These are phyloP conservation scores for Neolamprologus cancellatus DNA, from an alignment of 2,113 vertebrate genomes.

Conservation along the genomic window DNA sequence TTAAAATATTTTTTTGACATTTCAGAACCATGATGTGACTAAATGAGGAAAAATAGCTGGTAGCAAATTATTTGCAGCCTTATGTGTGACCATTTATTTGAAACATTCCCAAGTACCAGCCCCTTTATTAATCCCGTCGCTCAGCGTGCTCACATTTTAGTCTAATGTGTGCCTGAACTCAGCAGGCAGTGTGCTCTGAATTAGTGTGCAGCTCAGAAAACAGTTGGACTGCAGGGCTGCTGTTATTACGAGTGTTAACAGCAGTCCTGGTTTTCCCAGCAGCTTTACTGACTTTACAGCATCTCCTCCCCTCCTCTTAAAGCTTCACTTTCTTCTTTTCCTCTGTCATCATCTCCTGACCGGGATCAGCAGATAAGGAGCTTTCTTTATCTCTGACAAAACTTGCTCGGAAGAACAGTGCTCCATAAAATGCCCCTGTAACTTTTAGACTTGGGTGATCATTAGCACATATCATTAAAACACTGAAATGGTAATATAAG, in stretches of 20 bases:
- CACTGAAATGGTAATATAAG: background rate
- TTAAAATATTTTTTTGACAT: background rate
- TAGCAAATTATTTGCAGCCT: background rate
- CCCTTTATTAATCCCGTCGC: background rate
- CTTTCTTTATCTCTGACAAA: constrained; percentile 47
- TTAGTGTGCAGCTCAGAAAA: background rate
- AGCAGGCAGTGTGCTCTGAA: background rate
- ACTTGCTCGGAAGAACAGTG: background rate
- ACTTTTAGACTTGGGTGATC: background rate
- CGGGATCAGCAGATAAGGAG: constrained; percentile 42
- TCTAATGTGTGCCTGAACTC: background rate
- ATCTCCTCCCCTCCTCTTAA: constrained; percentile 2
- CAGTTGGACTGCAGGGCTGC: background rate
- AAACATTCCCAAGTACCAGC: background rate
- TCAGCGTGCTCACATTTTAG: background rate
- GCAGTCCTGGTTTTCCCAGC: background rate
- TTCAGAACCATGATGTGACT: background rate
- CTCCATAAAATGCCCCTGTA: constrained; percentile 6
- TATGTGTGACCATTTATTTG: background rate
- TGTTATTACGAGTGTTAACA: background rate
- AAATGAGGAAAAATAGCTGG: background rate
- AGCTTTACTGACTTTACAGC: constrained; percentile 24
- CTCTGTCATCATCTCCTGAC: constrained; percentile 16
- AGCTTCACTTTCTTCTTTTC: constrained; percentile 34
- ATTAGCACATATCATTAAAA: background rate